Conservation (phyloP, 1,140 invertebrate species). For the Drosophila nebulosa region DNA sequence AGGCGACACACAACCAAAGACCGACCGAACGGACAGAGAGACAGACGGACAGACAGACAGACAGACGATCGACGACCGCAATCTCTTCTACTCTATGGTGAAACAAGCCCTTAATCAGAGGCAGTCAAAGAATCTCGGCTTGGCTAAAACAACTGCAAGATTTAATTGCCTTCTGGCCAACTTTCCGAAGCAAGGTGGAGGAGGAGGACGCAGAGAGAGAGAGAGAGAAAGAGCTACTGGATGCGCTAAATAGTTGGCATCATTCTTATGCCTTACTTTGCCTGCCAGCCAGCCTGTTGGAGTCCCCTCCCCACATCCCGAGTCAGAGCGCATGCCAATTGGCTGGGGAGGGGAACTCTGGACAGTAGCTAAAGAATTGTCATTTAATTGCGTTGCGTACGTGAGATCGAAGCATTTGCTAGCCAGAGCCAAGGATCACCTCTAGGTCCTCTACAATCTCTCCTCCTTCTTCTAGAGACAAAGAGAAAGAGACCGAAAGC, state of each 20-base stretch:
- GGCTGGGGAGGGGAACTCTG: constrained; percentile 19
- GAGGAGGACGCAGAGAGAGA: background rate
- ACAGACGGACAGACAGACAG: background rate
- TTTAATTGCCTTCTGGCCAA: constrained; percentile 61
- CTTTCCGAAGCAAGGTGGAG: constrained; percentile 5
- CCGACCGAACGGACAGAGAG: background rate
- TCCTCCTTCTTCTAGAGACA: constrained; percentile 31
- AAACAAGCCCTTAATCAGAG: constrained; percentile 71
- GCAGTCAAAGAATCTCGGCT: constrained; percentile 53
- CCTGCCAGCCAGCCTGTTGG: constrained; percentile 25
- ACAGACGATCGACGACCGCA: background rate
- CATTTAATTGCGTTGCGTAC: constrained; percentile 79
- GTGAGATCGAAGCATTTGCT: constrained; percentile 73
- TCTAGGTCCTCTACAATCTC: background rate
- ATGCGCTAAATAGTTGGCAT: constrained; percentile 79
- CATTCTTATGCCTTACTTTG: constrained; percentile 77
- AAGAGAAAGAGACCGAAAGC: too few species aligned
- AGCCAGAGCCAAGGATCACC: constrained; percentile 16
- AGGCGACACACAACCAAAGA: background rate
- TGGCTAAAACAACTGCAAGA: constrained; percentile 73
- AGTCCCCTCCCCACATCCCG: background rate
- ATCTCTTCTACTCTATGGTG: constrained; percentile 52
- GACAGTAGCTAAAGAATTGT: constrained; percentile 76
- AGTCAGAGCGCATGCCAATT: constrained; percentile 64
- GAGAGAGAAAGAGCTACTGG: constrained; percentile 62